A percentile compares a stretch with the other conserved stretches of the same genome.
Evolutionary conservation across 1,140 invertebrate genomes (phyloP).

Genomic region (Diplogasteroides magnus): DNA sequence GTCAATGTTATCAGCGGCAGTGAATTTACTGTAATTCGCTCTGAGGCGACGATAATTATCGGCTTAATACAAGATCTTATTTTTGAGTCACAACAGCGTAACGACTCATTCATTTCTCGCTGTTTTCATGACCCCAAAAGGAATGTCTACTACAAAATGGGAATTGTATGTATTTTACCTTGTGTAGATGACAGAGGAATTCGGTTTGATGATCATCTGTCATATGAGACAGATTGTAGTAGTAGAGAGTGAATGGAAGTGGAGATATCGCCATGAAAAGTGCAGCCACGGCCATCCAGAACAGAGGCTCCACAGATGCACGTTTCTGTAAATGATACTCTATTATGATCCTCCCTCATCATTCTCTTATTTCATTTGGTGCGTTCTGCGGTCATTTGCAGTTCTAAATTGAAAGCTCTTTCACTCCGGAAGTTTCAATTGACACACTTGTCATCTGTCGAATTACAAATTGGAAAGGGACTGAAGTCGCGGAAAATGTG

Average conservation of each 20-base stretch:
- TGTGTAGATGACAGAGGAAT: slow-evolving; percentile 29
- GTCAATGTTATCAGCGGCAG: too few relatives aligned
- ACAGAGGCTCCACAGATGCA: slow-evolving; percentile 31
- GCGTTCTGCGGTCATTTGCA: background rate
- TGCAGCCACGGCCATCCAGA: slow-evolving; percentile 32
- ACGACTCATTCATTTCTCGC: too few relatives aligned
- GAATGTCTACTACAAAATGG: too few relatives aligned
- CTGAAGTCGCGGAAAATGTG: background rate
- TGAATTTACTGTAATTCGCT: too few relatives aligned
- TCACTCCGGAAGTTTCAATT: background rate
- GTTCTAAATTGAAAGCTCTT: background rate
- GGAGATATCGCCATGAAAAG: slow-evolving; percentile 31
- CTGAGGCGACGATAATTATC: too few relatives aligned
- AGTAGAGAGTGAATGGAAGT: slow-evolving; percentile 33
- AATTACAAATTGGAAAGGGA: too few relatives aligned
- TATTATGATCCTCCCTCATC: slow-evolving; percentile 4
- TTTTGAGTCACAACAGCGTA: too few relatives aligned
- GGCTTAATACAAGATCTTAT: too few relatives aligned
- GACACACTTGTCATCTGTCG: too few relatives aligned
- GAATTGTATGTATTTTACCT: slow-evolving; percentile 10
- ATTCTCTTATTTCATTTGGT: background rate
- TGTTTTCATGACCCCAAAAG: too few relatives aligned
- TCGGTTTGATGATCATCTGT: slow-evolving; percentile 24
- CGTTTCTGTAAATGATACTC: slow-evolving; percentile 21
- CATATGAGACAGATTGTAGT: slow-evolving; percentile 29